These are phyloP conservation scores for Corythornis vintsioides DNA, from an alignment of 2,113 vertebrate species.

Conservation along the genomic window DNA sequence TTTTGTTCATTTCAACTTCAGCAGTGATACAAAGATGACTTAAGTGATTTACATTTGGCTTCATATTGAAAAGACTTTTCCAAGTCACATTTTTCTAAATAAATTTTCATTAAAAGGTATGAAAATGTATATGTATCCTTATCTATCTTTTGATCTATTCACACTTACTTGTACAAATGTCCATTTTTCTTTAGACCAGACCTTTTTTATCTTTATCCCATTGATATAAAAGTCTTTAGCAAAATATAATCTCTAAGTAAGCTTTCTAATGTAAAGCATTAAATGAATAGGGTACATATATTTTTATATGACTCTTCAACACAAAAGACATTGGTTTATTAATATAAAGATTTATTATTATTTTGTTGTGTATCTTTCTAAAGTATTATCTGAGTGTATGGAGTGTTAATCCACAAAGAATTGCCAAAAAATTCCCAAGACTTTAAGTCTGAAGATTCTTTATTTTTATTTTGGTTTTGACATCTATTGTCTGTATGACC, in stretches of 20 bases:
- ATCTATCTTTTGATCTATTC: neutral
- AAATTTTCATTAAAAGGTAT: neutral
- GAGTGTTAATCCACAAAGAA: neutral
- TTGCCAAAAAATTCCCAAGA: neutral
- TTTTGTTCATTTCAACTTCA: neutral
- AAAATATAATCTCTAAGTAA: neutral
- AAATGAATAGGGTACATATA: neutral
- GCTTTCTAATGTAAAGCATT: neutral
- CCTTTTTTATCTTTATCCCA: neutral
- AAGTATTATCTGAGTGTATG: neutral
- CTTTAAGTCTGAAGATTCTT: neutral
- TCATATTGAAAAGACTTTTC: neutral
- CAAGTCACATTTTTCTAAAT: neutral
- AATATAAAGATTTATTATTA: neutral
- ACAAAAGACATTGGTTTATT: rapidly evolving
- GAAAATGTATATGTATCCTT: neutral
- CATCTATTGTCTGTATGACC: neutral
- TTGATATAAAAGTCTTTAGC: neutral
- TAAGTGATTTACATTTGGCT: neutral
- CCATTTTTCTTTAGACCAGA: neutral
- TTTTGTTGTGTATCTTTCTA: neutral
- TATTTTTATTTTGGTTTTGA: neutral
- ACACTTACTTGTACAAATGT: neutral
- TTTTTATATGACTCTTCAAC: neutral
- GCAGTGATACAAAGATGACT: neutral